Conservation (phyloP, 2,888 invertebrate genomes). For the Spilarctia lutea region DNA sequence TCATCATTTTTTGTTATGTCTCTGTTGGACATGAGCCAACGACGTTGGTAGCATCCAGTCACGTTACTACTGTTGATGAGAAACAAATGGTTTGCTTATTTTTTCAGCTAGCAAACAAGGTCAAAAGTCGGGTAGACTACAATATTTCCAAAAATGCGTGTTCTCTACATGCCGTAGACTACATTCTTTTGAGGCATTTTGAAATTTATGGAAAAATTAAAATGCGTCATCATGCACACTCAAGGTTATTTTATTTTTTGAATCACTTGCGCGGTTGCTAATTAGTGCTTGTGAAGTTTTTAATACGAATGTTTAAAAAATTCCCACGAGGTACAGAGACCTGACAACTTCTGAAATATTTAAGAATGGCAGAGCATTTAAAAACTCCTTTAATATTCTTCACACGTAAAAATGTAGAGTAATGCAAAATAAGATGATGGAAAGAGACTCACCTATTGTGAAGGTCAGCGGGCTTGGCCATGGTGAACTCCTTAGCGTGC, state of each 20-base stretch:
- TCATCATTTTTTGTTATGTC: constrained; percentile 66
- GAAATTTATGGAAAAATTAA: constrained; percentile 48
- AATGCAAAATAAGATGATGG: not conserved
- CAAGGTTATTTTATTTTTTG: constrained; percentile 26
- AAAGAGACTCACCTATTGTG: constrained; percentile 78
- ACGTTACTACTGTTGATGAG: constrained; percentile 64
- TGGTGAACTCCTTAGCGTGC: constrained; percentile 96
- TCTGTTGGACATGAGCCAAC: constrained; percentile 72
- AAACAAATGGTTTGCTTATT: constrained; percentile 55
- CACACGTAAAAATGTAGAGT: not conserved
- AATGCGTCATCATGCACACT: constrained; percentile 23
- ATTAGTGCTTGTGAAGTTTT: constrained; percentile 8
- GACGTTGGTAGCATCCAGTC: constrained; percentile 59
- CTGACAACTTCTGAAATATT: not conserved
- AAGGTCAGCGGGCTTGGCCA: constrained; percentile 88
- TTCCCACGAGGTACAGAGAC: constrained; percentile 1
- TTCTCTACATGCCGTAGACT: no score
- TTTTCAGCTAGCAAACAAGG: constrained; percentile 61
- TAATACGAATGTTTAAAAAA: not conserved
- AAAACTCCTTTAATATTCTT: not conserved
- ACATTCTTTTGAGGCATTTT: no score
- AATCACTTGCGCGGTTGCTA: constrained; percentile 17
- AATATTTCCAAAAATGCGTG: constrained; percentile 5
- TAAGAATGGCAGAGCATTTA: not conserved
- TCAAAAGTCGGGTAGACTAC: constrained; percentile 44